Evolutionary conservation across 2,888 invertebrate species (phyloP).

Genomic region (Zonitis immaculata): DNA sequence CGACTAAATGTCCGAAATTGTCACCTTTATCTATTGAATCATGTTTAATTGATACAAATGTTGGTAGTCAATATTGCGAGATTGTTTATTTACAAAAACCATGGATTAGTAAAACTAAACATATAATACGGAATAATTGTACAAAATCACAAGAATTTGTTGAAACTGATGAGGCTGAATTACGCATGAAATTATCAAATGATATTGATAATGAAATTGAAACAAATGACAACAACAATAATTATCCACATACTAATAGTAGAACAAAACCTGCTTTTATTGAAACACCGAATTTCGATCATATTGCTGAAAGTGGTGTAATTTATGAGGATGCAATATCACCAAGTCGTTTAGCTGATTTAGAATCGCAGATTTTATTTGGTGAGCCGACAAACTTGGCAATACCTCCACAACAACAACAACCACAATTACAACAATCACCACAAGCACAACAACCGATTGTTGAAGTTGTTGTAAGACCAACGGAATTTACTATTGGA

Average conservation of each 20-base stretch:
- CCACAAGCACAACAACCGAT: neutral
- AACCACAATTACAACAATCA: too few species aligned
- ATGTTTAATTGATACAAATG: slow-evolving; percentile 44
- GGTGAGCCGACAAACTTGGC: slow-evolving; percentile 6
- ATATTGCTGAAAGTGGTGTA: slow-evolving; percentile 40
- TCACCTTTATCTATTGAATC: slow-evolving; percentile 28
- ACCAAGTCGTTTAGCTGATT: slow-evolving; percentile 32
- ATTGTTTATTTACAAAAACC: slow-evolving; percentile 62
- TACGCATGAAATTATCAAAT: slow-evolving; percentile 24
- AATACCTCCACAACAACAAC: neutral
- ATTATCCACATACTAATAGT: slow-evolving; percentile 3
- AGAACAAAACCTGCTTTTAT: neutral
- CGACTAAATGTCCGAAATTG: slow-evolving; percentile 32
- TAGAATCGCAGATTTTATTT: slow-evolving; percentile 43
- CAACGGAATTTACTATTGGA: neutral
- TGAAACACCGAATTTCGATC: slow-evolving; percentile 30
- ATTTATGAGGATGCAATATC: slow-evolving; percentile 40
- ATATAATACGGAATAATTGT: slow-evolving; percentile 63
- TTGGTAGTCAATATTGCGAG: slow-evolving; percentile 49
- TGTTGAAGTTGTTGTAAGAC: neutral
- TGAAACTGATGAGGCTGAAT: slow-evolving; percentile 27
- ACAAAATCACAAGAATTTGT: slow-evolving; percentile 54
- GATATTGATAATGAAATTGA: slow-evolving; percentile 42
- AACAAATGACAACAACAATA: slow-evolving; percentile 30
- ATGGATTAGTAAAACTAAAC: slow-evolving; percentile 60